A percentile compares a stretch with the other conserved stretches of the same genome.
Conservation (phyloP, 2,113 vertebrate genomes). For the Penelope pileata region DNA sequence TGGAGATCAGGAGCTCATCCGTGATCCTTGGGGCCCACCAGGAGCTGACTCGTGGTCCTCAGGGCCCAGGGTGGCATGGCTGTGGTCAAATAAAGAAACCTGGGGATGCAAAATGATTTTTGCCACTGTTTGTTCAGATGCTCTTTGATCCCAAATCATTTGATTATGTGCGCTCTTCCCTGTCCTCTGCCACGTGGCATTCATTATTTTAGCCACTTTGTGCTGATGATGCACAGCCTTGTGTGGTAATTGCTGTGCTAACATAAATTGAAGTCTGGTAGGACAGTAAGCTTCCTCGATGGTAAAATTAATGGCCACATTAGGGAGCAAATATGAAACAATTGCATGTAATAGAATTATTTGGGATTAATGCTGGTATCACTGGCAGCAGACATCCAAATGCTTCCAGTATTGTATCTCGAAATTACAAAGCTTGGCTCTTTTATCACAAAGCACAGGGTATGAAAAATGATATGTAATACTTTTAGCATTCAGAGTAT, state of each 20-base stretch:
- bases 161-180: not conserved
- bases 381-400: not conserved
- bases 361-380: not conserved
- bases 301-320: not conserved
- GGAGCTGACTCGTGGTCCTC: not conserved
- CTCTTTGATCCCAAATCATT: not conserved
- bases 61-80: too few species aligned
- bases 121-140: not conserved
- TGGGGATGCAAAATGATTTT: not conserved
- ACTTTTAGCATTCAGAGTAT: not conserved
- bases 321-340: not conserved
- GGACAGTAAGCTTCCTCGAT: not conserved
- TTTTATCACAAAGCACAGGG: not conserved
- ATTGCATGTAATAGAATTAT: not conserved
- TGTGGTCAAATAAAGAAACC: not conserved
- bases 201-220: not conserved
- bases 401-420: not conserved
- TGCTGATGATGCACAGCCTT: not conserved
- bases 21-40: not conserved
- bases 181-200: accelerated
- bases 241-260: not conserved
- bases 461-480: not conserved
- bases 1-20: accelerated
- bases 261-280: not conserved
- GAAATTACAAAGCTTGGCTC: not conserved